These are phyloP conservation scores for Eupeodes corollae DNA, from an alignment of 1,140 invertebrate genomes.

Conservation along the genomic window DNA sequence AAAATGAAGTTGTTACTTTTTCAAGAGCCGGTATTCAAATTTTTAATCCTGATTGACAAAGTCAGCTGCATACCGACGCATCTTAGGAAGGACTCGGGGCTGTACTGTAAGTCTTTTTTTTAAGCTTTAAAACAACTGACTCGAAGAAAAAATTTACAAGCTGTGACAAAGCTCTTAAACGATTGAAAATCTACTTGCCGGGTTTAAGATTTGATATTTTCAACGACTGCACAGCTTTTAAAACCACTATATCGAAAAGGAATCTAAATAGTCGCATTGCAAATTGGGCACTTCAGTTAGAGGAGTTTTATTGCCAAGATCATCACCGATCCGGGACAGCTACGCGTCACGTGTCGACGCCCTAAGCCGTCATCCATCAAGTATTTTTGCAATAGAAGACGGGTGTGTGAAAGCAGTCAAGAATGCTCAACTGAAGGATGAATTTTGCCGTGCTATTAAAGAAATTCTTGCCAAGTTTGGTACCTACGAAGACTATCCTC, in stretches of 20 bases:
- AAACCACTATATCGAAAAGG: background rate
- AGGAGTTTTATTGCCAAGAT: constrained; percentile 17
- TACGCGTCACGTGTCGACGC: constrained; percentile 26
- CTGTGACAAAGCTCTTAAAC: constrained; percentile 14
- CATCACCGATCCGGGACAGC: constrained; percentile 13
- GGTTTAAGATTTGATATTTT: background rate
- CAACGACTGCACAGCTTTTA: constrained; percentile 4
- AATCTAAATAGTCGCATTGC: background rate
- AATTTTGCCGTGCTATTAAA: background rate
- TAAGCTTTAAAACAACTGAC: constrained; percentile 11
- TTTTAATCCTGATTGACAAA: background rate
- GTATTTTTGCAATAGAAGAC: background rate
- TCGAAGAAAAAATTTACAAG: constrained; percentile 22
- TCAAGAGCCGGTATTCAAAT: background rate
- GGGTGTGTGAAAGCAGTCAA: background rate
- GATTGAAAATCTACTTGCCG: background rate
- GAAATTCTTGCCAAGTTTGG: background rate
- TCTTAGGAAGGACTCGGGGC: constrained; percentile 10
- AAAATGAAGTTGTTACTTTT: background rate
- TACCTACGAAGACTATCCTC: constrained; percentile 2
- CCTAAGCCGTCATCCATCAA: constrained; percentile 14
- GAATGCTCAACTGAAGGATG: constrained; percentile 2
- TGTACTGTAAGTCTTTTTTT: constrained; percentile 21
- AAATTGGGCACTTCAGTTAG: constrained; percentile 13
- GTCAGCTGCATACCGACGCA: constrained; percentile 7